Base-by-base conservation (phyloP, 2,113 vertebrate species). In the Eubucco bourcierii region DNA sequence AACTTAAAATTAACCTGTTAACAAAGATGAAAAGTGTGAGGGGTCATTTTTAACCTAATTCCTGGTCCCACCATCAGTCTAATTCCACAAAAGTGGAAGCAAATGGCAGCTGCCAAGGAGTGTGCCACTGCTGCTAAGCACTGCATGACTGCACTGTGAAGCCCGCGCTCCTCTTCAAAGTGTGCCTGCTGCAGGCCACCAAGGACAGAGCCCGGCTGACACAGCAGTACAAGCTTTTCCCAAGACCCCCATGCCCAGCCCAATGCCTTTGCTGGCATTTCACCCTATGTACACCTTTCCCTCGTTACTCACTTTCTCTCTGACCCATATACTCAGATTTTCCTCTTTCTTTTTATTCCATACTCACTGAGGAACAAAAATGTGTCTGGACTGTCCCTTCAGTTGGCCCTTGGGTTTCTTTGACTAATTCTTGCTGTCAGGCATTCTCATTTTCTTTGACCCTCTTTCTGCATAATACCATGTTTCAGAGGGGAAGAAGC, bases 111-210 rank as follows among this genome's bases (percentile, higher is more conserved):
- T 44, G 90, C 15, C 47, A 28, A 7, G 27, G 27, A 70, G 37
- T 1, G 13, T 4, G 7, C 19, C 21, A 9, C 25, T 41, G 59
- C 65, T 31, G 34, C 78, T 7, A 10, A 47, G 53, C 13, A 4
- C 2, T 0, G 50, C 44, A 15, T 1, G 0, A 10, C 21, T 15
- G 60, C 12, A 2, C 10, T 3, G 25, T 2, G 47, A n/a, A 41
- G 67, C 72, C 33, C 9, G 24, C 3, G 1, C 14, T 52, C 27
- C 14, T 28, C 34, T 53, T 34, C 37, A 13, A 60, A 29, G 16
- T 4, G 12, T 12, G 24, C 10, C 21, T 17, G 33, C 47, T 61
- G 39, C 6, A 53, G 44, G 29, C 53, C 44, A 47, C 37, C n/a
- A 18, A 34, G 29, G 29, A 19, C 5, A 7, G 17, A 31, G 31